Percentiles rank a stretch among this genome's conserved stretches.
Conservation (phyloP, 2,888 invertebrate species). For the Petrolisthes manimaculis region DNA sequence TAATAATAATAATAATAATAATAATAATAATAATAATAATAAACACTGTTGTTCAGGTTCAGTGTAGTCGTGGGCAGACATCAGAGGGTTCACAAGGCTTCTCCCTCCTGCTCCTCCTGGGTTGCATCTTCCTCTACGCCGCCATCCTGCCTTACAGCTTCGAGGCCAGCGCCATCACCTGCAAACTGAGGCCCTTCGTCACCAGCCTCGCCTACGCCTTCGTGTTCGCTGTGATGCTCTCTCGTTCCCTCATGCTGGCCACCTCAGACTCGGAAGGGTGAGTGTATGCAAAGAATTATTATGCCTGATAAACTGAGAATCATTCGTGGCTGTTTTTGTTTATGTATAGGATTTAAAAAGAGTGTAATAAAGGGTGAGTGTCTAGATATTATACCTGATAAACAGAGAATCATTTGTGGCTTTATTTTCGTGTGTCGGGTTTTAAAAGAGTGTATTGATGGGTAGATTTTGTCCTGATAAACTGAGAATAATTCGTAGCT, state of each 20-base stretch:
- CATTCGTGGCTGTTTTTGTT: not conserved
- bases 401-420: too few relatives aligned
- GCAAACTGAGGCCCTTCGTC: slow-evolving; percentile 75
- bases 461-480: too few relatives aligned
- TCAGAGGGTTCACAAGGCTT: slow-evolving; percentile 77
- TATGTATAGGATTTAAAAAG: too few relatives aligned
- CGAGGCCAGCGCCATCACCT: slow-evolving; percentile 70
- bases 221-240: slow-evolving; percentile 77
- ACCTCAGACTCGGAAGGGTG: slow-evolving; percentile 72
- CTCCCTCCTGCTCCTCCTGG: slow-evolving; percentile 71
- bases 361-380: too few relatives aligned
- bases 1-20: too few relatives aligned
- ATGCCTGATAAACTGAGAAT: not conserved
- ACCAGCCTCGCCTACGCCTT: slow-evolving; percentile 76
- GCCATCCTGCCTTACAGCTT: slow-evolving; percentile 72
- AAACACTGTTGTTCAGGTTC: slow-evolving; percentile 16
- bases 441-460: too few relatives aligned
- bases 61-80: slow-evolving; percentile 32
- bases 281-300: not conserved
- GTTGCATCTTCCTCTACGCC: slow-evolving; percentile 71
- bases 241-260: slow-evolving; percentile 77
- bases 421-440: too few relatives aligned
- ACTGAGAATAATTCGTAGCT: too few relatives aligned
- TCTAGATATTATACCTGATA: not conserved
- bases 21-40: too few relatives aligned